Conservation (phyloP, 1,140 invertebrate genomes). For the Mercenaria mercenaria region DNA sequence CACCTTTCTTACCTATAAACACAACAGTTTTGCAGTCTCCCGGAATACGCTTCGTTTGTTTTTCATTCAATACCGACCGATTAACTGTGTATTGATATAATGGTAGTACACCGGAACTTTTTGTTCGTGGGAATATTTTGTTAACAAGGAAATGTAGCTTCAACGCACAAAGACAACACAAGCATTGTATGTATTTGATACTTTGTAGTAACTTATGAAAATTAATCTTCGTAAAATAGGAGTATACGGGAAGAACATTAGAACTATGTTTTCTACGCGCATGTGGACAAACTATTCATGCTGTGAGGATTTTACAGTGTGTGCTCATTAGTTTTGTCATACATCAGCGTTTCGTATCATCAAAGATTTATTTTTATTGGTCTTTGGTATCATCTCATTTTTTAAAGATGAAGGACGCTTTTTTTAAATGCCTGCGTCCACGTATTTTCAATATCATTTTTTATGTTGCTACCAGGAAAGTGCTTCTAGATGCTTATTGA, state of each 20-base stretch:
- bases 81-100: background rate
- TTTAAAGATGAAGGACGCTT: too few species aligned
- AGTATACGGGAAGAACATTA: background rate
- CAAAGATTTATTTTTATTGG: too few species aligned
- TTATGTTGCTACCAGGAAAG: too few species aligned
- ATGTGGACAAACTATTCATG: background rate
- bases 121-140: background rate
- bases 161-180: background rate
- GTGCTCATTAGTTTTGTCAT: background rate
- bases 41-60: background rate
- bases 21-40: conserved; percentile 17
- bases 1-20: conserved; percentile 38
- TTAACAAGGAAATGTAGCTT: background rate
- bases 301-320: background rate
- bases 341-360: too few species aligned
- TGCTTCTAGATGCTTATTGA: too few species aligned
- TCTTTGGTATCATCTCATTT: too few species aligned
- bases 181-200: background rate
- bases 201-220: too few species aligned
- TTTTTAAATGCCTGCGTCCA: too few species aligned
- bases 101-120: conserved; percentile 24
- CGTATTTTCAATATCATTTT: too few species aligned
- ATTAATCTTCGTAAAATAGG: background rate
- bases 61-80: background rate
- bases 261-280: conserved; percentile 10